Conservation (phyloP, 2,113 vertebrate species). For the Mesocricetus auratus region DNA sequence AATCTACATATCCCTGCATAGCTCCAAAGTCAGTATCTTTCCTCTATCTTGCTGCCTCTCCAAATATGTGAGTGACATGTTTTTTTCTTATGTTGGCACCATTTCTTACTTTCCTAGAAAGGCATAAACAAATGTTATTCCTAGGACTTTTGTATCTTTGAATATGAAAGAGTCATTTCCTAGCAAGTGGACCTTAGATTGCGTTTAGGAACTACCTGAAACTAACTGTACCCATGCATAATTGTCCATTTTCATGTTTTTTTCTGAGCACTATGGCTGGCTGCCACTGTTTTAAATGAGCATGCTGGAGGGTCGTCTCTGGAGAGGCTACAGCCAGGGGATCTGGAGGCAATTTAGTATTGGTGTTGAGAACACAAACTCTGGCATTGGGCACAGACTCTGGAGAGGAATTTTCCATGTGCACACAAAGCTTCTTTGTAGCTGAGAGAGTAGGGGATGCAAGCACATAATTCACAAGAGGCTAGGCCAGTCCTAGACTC, state of each 20-base stretch:
- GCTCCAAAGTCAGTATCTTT: neutral
- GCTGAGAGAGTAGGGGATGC: neutral
- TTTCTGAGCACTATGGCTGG: neutral
- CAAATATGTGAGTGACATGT: neutral
- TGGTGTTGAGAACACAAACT: constrained; percentile 49
- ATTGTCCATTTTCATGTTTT: neutral
- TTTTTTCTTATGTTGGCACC: neutral
- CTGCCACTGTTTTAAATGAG: neutral
- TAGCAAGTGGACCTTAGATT: neutral
- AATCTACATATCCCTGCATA: no score
- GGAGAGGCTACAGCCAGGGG: neutral
- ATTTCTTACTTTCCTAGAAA: constrained; percentile 47
- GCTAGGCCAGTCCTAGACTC: neutral
- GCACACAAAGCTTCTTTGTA: constrained; percentile 53
- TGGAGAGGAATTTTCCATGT: constrained; percentile 62
- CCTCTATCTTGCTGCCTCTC: neutral
- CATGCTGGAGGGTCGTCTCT: neutral
- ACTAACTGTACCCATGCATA: neutral
- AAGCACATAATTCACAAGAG: neutral
- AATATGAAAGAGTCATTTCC: neutral
- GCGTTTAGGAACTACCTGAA: neutral
- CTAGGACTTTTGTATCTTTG: neutral
- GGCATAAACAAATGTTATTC: neutral
- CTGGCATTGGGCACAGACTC: constrained; percentile 3
- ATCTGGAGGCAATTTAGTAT: constrained; percentile 33